Evolutionary conservation across 2,113 vertebrate species (phyloP), one percentile per base, ranked within the genome.

Genomic region (Xenopus laevis): DNA sequence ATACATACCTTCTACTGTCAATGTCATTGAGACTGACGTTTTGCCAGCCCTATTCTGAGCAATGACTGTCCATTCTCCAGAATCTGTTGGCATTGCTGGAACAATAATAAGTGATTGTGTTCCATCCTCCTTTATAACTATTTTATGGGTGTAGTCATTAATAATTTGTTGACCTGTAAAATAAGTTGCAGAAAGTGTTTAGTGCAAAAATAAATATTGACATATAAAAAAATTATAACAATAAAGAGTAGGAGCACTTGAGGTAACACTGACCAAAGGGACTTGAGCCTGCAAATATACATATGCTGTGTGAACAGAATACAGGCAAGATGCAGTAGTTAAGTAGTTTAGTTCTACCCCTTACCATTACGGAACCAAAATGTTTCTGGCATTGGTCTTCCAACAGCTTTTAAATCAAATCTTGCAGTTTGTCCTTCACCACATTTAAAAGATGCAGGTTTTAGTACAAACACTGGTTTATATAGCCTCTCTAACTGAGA

Each of bases 371-470:
- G 97, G 87, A 99, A 99, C 97, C 97, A 99, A 79, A 92, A 95
- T 0, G 97, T 98, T 58, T 99, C 97, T 0, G 97, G 97, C 96
- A 98, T 98, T 30, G 97, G 97, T 86, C 97, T 94, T 69, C 97
- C 97, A 57, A 99, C 97, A 75, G 98, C 95, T 84, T 99, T 99
- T 75, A 99, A 79, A 86, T 99, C 97, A 84, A 98, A 99, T 90
- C 97, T 91, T 83, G 97, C 96, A 17, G 97, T 99, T 77, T 99
- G 97, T 0, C 97, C 97, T 84, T 99, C 95, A 21, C 90, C 88
- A 81, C 96, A 98, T 79, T 94, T 97, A 79, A 96, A 92, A 27
- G 97, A 98, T 1, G 93, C 86, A 0, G 97, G 97, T 78, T 98
- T 98, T 88, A 96, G 75, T 46, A 99, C 96, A 82, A 99, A 99